Evolutionary conservation across 1,140 invertebrate genomes (phyloP).

Genomic region (Hyles vespertilio): DNA sequence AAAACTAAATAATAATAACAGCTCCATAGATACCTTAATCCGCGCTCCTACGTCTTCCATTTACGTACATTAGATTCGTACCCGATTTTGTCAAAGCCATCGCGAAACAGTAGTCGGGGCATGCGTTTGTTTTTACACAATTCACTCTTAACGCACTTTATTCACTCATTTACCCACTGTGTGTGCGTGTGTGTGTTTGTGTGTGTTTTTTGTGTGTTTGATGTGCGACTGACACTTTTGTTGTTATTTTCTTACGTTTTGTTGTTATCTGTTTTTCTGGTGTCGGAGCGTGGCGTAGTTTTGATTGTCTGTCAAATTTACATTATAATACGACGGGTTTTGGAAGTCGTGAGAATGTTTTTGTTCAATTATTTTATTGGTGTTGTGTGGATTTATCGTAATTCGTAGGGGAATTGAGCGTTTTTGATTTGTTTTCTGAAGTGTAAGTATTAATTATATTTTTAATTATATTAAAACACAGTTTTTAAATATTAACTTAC

Average conservation of each 20-base stretch:
- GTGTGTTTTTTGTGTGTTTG: conserved; percentile 56
- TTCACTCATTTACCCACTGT: conserved; percentile 42
- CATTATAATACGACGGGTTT: conserved; percentile 45
- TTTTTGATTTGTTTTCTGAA: not conserved
- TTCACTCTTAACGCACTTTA: conserved; percentile 49
- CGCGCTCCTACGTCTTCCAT: conserved; percentile 51
- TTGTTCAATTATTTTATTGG: conserved; percentile 20
- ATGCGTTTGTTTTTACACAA: conserved; percentile 71
- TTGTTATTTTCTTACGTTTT: conserved; percentile 46
- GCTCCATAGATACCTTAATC: conserved; percentile 34
- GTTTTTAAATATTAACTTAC: too few relatives aligned
- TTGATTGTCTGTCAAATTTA: conserved; percentile 71
- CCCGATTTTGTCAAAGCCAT: conserved; percentile 68
- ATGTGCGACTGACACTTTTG: conserved; percentile 62
- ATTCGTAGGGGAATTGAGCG: not conserved
- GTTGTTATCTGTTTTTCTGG: conserved; percentile 51
- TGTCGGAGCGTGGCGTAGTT: conserved; percentile 57
- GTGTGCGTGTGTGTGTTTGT: conserved; percentile 17
- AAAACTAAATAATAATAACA: conserved; percentile 4
- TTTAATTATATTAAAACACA: too few relatives aligned
- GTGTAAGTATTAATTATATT: too few relatives aligned
- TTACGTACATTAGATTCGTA: conserved; percentile 66
- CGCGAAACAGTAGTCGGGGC: conserved; percentile 54
- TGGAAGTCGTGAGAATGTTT: conserved; percentile 50
- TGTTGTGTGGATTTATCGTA: conserved; percentile 10